A percentile compares a stretch with the other conserved stretches of the same genome.
These are phyloP conservation scores for Emesis russula DNA, from an alignment of 2,888 invertebrate species.

Conservation along the genomic window DNA sequence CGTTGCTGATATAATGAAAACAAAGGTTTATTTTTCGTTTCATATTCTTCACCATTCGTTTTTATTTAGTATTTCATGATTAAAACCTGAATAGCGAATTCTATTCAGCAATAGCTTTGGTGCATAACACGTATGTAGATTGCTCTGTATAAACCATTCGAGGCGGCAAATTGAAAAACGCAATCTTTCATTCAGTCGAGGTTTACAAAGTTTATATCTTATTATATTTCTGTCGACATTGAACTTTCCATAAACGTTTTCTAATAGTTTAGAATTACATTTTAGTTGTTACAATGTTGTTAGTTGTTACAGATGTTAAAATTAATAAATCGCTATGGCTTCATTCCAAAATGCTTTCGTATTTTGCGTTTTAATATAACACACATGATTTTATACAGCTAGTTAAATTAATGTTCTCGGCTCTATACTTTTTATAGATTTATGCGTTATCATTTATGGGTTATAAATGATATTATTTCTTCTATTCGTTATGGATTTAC, in stretches of 20 bases:
- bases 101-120: not conserved
- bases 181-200: not conserved
- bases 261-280: not conserved
- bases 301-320: not conserved
- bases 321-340: not conserved
- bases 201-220: not conserved
- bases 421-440: too few relatives aligned
- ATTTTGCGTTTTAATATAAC: not conserved
- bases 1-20: not conserved
- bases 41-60: not conserved
- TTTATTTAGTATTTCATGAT: not conserved
- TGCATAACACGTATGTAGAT: not conserved
- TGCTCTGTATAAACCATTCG: conserved; percentile 11
- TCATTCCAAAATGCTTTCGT: not conserved
- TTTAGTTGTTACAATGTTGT: not conserved
- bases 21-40: not conserved
- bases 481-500: too few relatives aligned
- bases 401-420: too few relatives aligned
- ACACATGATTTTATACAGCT: not conserved
- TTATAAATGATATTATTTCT: too few relatives aligned
- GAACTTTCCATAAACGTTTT: conserved; percentile 16
- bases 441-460: too few relatives aligned
- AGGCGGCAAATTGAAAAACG: conserved; percentile 20
- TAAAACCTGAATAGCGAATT: conserved; percentile 16
- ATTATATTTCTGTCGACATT: not conserved